Percentiles rank a stretch among this genome's conserved stretches.
Evolutionary conservation across 1,140 invertebrate species (phyloP).

Genomic region (Drosophila nasuta): DNA sequence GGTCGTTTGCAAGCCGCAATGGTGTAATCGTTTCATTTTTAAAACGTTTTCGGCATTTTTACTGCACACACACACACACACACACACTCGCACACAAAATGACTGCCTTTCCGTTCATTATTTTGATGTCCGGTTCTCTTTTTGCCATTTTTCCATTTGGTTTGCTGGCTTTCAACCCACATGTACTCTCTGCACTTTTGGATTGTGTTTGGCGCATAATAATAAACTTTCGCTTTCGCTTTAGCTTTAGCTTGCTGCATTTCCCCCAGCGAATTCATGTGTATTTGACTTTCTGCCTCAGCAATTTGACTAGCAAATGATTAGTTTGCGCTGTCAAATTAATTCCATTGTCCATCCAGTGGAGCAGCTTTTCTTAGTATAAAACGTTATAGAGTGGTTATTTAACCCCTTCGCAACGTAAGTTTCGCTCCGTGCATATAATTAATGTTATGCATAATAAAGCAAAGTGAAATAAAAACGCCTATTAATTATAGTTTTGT

Average conservation of each 20-base stretch:
- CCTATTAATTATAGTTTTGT: conserved; percentile 81
- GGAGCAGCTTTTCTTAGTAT: no score
- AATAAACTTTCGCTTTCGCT: conserved; percentile 72
- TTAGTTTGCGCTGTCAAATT: conserved; percentile 20
- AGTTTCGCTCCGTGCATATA: conserved; percentile 50
- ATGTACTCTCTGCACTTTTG: conserved; percentile 1
- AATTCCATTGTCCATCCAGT: neutral
- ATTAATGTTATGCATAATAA: conserved; percentile 75
- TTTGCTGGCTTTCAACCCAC: neutral
- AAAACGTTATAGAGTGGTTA: no score
- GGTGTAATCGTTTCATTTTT: conserved; percentile 82
- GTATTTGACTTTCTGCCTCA: conserved; percentile 37
- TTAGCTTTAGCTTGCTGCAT: neutral
- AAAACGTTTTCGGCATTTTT: conserved; percentile 79
- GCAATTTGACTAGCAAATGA: conserved; percentile 56
- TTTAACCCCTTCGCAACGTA: conserved; percentile 56
- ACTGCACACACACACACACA: conserved; percentile 38
- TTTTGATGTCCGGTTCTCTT: conserved; percentile 68
- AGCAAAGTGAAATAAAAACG: conserved; percentile 71
- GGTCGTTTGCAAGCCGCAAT: conserved; percentile 81
- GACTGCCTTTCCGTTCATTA: conserved; percentile 77
- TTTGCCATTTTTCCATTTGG: conserved; percentile 10
- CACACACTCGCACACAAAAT: conserved; percentile 35
- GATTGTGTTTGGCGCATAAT: conserved; percentile 65
- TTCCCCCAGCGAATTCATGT: conserved; percentile 10